Base-by-base conservation (phyloP, 2,888 invertebrate species). In the Apomyelois bistriatella region DNA sequence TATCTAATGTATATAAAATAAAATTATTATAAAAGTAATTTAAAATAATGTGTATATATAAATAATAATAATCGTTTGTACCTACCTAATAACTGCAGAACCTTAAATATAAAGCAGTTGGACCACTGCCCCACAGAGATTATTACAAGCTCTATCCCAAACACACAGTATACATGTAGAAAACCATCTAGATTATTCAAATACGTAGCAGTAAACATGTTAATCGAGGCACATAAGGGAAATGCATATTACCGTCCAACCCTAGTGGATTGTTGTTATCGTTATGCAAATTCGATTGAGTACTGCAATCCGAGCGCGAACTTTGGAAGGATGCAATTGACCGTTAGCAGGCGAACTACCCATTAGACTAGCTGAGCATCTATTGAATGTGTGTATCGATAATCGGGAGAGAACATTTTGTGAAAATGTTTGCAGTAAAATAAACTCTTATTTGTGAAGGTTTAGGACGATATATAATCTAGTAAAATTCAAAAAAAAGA, bases 241-340 rank as follows among this genome's bases (percentile, higher is more conserved):
- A 38, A 40, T 16, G 40, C 16, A 40, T 16, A 40, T 40, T 40
- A 40, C 40, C 60, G 62, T 61, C 61, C 65, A 70, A 70, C 65
- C 68, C 60, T 61, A 53, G 58, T 64, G 71, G 71, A 67, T 74
- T 64, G 68, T 65, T 66, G 71, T 66, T 75, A 78, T 75, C 70
- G 70, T 59, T 77, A 81, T 82, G 79, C 76, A 81, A 82, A 82
- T 82, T 76, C 68, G 76, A 82, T 77, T 72, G 76, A 61, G 48
- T 28, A 48, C 28, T 70, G 73, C 72, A 75, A 71, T 76, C 68
- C 54, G 66, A 66, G 48, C 28, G 67, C 67, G 70, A 72, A 76
- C 65, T 76, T 74, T 61, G 64, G 64, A 58, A 62, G 62, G 61
- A 65, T 62, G 66, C 70, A 72, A 72, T 74, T 68, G 77, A 69